Evolutionary conservation across 2,797 vertebrate genomes (phyloP), one percentile per base, ranked within the genome.

Genomic region (Chrysocyon brachyurus): DNA sequence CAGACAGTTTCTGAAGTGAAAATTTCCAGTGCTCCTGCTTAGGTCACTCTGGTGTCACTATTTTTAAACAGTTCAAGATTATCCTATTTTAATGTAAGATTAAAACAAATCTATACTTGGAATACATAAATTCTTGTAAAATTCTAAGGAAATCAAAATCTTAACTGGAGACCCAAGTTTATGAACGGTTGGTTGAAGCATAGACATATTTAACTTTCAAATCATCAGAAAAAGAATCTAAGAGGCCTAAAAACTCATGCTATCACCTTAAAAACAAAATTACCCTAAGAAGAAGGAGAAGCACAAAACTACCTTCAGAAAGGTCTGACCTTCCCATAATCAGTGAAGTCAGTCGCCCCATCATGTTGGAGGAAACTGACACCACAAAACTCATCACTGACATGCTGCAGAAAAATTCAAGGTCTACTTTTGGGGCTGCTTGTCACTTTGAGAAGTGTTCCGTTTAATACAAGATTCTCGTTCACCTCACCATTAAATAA

Each of bases 61-160:
- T 95, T 96, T 97, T 97, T 97, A 96, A 97, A 97, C 91, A 97
- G 64, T 89, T 89, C 89, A 94, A 93, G 87, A 73, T 82, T 94
- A 94, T 95, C 70, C 79, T 93, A 96, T 91, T 95, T 93, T 94
- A 96, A 92, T 87, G 63, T 28, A 90, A 93, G 96, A 97, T 72
- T 87, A 90, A 92, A 96, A 97, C 70, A 97, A 93, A 93, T 87
- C 75, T 87, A 68, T 73, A 63, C 49, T 90, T 93, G n/a, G 68
- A 94, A 92, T 91, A 87, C 84, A 97, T 66, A 95, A 92, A 92
- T 91, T 88, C 86, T 96, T 70, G 77, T 17, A 94, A 89, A 95
- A 94, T 83, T 83, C 78, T 75, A 94, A 94, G 49, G 57, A 88
- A 91, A 46, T 61, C 68, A 90, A 95, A 93, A 87, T 16, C 90